These are phyloP conservation scores for Choloepus didactylus DNA, from an alignment of 2,797 vertebrate genomes.

Conservation along the genomic window DNA sequence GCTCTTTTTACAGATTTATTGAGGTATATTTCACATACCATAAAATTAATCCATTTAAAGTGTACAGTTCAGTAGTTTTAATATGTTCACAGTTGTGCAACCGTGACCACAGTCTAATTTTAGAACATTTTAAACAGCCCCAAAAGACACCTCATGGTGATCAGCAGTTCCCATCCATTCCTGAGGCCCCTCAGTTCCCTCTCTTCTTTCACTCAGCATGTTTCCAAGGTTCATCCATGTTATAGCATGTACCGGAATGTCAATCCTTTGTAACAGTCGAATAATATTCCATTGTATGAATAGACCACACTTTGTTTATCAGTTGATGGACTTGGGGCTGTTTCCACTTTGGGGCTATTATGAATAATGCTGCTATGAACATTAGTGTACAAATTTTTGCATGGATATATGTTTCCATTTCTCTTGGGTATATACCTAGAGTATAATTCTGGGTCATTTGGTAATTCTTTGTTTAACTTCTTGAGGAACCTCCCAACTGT, in stretches of 20 bases:
- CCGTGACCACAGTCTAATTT: neutral
- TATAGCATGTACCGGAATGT: neutral
- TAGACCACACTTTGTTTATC: neutral
- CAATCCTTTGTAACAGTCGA: neutral
- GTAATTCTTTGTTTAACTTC: neutral
- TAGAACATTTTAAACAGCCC: neutral
- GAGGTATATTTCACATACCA: neutral
- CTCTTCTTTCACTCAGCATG: neutral
- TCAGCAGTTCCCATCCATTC: neutral
- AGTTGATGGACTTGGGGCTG: neutral
- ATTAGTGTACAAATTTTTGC: neutral
- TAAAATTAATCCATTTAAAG: neutral
- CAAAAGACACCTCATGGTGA: neutral
- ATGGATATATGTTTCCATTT: neutral
- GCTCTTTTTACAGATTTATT: neutral
- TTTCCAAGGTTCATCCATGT: neutral
- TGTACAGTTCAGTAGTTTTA: neutral
- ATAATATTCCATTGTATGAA: neutral
- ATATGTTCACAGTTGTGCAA: neutral
- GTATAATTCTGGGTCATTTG: neutral
- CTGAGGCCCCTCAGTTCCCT: too few species aligned
- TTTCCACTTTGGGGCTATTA: neutral
- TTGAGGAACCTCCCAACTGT: neutral
- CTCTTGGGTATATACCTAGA: neutral
- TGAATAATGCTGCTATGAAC: neutral